Evolutionary conservation across 2,113 vertebrate genomes (phyloP).

Genomic region (Cairina moschata): DNA sequence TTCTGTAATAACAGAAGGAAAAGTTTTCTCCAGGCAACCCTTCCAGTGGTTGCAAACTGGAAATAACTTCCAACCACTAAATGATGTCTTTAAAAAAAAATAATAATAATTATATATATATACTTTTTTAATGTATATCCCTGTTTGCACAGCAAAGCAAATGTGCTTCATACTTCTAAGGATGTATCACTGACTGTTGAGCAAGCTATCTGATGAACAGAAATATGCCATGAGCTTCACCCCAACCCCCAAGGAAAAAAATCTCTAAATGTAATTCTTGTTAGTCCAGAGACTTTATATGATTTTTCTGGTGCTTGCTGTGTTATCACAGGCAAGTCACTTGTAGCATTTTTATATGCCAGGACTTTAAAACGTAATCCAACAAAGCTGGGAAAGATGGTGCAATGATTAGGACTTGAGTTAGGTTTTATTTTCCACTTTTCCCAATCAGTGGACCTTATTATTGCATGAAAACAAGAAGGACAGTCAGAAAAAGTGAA

Average conservation of each 20-base stretch:
- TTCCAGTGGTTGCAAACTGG: conserved; percentile 75
- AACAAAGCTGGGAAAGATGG: background rate
- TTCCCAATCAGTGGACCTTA: background rate
- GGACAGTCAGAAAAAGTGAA: background rate
- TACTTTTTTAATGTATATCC: conserved; percentile 54
- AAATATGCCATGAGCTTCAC: background rate
- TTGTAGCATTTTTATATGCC: background rate
- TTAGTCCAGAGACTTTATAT: background rate
- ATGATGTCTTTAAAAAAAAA: background rate
- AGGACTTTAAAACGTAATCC: background rate
- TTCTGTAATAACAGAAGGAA: conserved; percentile 79
- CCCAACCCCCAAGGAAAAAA: background rate
- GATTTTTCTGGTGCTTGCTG: background rate
- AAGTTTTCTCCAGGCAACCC: conserved; percentile 72
- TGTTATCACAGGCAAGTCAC: background rate
- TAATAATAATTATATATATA: too few species aligned
- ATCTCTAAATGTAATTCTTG: background rate
- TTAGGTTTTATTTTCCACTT: background rate
- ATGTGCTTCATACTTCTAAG: conserved; percentile 45
- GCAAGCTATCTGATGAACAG: background rate
- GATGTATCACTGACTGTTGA: conserved; percentile 46
- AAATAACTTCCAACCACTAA: conserved; percentile 79
- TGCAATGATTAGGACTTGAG: background rate
- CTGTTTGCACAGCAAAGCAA: conserved; percentile 65
- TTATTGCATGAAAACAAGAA: background rate